Conservation (phyloP, 92 coral and sea anemone genomes). For the Bergia puertoricense region DNA sequence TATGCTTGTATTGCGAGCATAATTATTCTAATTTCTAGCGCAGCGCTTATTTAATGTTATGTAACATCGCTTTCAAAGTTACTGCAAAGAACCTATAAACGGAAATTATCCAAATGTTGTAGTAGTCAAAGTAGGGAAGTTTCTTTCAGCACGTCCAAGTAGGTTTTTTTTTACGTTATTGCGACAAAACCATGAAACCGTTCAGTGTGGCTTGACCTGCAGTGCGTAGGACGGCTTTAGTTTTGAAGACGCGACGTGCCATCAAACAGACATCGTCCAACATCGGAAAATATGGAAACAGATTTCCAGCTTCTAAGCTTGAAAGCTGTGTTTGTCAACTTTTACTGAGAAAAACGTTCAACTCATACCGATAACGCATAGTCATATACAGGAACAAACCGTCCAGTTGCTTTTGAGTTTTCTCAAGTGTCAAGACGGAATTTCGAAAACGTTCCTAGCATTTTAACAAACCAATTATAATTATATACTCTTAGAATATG, state of each 20-base stretch:
- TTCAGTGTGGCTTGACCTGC: background rate
- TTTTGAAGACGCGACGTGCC: too few relatives aligned
- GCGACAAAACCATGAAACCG: background rate
- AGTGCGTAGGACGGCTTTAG: background rate
- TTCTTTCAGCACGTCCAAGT: background rate
- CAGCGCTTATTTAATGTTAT: too few relatives aligned
- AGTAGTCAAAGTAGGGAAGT: background rate
- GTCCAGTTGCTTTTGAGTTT: background rate
- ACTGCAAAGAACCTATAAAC: background rate
- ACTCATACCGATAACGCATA: background rate
- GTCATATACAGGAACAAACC: background rate
- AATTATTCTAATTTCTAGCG: too few relatives aligned
- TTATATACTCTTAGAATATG: too few relatives aligned
- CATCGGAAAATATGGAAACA: background rate
- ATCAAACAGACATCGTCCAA: background rate
- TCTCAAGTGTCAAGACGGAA: background rate
- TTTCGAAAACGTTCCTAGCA: too few relatives aligned
- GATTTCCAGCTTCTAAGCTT: background rate
- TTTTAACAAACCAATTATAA: too few relatives aligned
- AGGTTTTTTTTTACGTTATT: background rate
- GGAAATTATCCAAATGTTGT: background rate
- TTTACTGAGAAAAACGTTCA: background rate
- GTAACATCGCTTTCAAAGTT: too few relatives aligned
- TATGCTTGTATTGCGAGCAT: too few relatives aligned
- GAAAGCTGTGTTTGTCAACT: background rate